Conservation (phyloP, 2,797 vertebrate species). For the Prionace glauca region DNA sequence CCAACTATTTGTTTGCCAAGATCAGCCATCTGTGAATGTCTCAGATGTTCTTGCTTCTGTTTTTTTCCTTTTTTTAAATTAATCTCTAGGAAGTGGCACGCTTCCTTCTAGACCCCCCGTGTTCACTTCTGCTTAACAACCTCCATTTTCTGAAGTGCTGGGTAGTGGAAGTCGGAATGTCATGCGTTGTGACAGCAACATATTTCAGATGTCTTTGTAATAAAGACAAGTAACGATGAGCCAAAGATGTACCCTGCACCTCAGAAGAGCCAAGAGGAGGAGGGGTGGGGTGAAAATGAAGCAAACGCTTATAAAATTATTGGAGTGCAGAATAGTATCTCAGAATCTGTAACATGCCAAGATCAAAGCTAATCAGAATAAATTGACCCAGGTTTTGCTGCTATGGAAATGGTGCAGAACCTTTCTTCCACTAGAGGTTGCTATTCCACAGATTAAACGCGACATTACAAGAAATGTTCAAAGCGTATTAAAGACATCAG, state of each 20-base stretch:
- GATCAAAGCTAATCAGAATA: slow-evolving; percentile 4
- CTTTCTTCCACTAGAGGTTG: slow-evolving; percentile 25
- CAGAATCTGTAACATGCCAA: background rate
- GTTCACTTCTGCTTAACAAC: slow-evolving; percentile 26
- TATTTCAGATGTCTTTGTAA: slow-evolving; percentile 1
- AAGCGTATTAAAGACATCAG: background rate
- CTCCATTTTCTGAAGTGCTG: slow-evolving; percentile 23
- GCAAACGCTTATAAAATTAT: background rate
- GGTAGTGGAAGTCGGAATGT: background rate
- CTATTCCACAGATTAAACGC: slow-evolving; percentile 18
- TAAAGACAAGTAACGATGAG: background rate
- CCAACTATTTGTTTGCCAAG: slow-evolving; percentile 20
- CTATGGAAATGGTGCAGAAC: background rate
- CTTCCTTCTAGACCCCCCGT: slow-evolving; percentile 1
- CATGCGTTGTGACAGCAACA: slow-evolving; percentile 3
- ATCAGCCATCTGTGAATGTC: slow-evolving; percentile 28
- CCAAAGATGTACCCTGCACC: background rate
- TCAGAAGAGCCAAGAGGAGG: background rate
- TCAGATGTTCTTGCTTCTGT: slow-evolving; percentile 24
- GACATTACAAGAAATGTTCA: background rate
- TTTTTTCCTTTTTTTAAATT: slow-evolving; percentile 24
- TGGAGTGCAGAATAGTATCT: background rate
- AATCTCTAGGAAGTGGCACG: slow-evolving; percentile 31
- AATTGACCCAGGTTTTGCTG: background rate
- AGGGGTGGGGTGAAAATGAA: background rate